Base-by-base conservation (phyloP, 2,888 invertebrate species). In the Arrhopalites spinosus region DNA sequence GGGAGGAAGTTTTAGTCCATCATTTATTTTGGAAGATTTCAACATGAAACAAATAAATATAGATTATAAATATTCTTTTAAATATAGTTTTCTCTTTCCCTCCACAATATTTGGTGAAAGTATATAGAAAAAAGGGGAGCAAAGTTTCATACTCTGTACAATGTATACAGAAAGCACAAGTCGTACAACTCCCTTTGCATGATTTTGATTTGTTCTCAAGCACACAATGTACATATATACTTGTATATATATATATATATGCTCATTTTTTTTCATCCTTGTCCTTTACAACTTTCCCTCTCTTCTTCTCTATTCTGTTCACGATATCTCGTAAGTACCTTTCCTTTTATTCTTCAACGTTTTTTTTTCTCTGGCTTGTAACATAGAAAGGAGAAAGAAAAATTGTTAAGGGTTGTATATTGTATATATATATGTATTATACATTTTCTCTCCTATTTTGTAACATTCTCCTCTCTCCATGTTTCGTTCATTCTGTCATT, bases 321-420 rank as follows among this genome's bases (percentile, higher is more conserved):
- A 71, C 71, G 71, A 71, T 63, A 45, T 50, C 63, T 45, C 45
- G 27, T 45, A 63, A 73, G 72, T 73, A 63, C 72, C 61, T 59
- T 47, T 30, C 25, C 27, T 25, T 59, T 59, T 59, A 59, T 59
- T 59, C 59, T 27, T n/a, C n/a, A n/a, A n/a, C 20, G 59, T 5
- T 25, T 25, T 36, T 36, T 36, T 36, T 36, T 36, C 11, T 36
- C 36, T 36, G 36, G 36, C 27, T 2, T n/a, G 36, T 1, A 64
- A 27, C 0, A 20, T 7, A 17, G n/a, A 30, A 27, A 36, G 29
- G 64, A 43, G 36, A 23, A 20, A 23, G n/a, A 36, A 64, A 64
- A 30, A 17, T 11, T 64, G 29, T 25, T 8, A 13, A 25, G 20
- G 61, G 3, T 27, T 2, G 25, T 8, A 3, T 59, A 25, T 2